phyloP scores from a whole-genome alignment of 2,113 vertebrate species.

The western clawed frog (Xenopus tropicalis) region UCB_Xtro_10.0 CM004444.2:104398001-104398500 shows the following conservation, averaged over 20 bases:
- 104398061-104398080: conserved; percentile 13
- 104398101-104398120: conserved; percentile 9
- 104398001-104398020: conserved; percentile 29
- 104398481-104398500: not conserved
- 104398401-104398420: not conserved
- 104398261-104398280: not conserved
- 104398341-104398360: conserved; percentile 29
- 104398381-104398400: conserved; percentile 13
- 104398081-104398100: conserved; percentile 10
- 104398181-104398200: not conserved
- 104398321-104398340: conserved; percentile 8
- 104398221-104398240: not conserved
- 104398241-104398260: not conserved
- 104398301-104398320: conserved; percentile 19
- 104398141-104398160: not conserved
- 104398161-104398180: not conserved
- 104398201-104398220: not conserved
- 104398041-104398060: conserved; percentile 32
- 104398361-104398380: conserved; percentile 34
- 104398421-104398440: not conserved
- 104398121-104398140: not conserved
- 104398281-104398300: conserved; percentile 29
- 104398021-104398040: conserved; percentile 24
- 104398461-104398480: not conserved
- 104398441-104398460: conserved; percentile 19